Evolutionary conservation across 2,888 invertebrate genomes (phyloP), one percentile per base, ranked within the genome.

Genomic region (Eucriotettix oculatus): DNA sequence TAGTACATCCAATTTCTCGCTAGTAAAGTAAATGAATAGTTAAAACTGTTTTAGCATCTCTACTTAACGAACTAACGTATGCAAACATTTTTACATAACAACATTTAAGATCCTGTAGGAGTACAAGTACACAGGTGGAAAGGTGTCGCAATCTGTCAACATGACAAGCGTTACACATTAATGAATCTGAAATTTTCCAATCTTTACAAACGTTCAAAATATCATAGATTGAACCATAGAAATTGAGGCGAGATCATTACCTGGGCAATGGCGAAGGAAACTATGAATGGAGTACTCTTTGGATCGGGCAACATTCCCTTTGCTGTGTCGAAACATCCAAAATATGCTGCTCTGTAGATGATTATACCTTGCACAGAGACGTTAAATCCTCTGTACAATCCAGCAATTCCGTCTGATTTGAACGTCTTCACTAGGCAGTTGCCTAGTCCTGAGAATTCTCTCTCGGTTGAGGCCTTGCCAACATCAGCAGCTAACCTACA

Each of bases 371-470:
- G 75, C 53, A 76, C 75, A 59, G 76, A 76, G 55, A 77, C 75
- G 62, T 68, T 69, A 69, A 77, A 75, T 56, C 77, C 77, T 59
- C 75, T 68, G 71, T 78, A 78, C 58, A 78, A 70, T 54, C 78
- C 78, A 57, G 68, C 61, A 60, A 75, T 66, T 58, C 77, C 77
- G 65, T 78, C 77, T 59, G 72, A 68, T 66, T 73, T 75, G 68
- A 71, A 68, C 65, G 73, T 76, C 68, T 76, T 76, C 54, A 65
- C 66, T 43, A 78, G 66, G 66, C 77, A 76, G 67, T 78, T 73
- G 56, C 68, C 67, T 48, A 80, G 70, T 57, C 79, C 79, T 64
- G 70, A 74, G 71, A 77, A 80, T 66, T 80, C 75, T 61, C 79
- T 73, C 58, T 72, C 71, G 52, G 65, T 66, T 59, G 52, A 63